These are phyloP conservation scores for Periplaneta americana DNA, from an alignment of 1,140 invertebrate genomes.

Conservation along the genomic window DNA sequence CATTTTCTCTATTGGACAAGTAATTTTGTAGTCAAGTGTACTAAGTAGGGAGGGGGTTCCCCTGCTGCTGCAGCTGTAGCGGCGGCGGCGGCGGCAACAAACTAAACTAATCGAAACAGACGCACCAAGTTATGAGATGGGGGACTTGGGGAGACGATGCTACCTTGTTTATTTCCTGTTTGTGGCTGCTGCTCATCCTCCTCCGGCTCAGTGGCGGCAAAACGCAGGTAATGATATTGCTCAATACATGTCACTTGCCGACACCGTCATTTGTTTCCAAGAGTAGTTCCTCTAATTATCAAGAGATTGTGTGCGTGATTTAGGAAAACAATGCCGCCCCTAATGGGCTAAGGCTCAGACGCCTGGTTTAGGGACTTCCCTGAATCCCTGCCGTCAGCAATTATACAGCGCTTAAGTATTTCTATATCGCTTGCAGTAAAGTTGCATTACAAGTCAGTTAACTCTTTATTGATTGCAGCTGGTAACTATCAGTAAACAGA, in stretches of 20 bases:
- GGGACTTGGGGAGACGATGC: neutral
- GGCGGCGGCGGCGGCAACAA: neutral
- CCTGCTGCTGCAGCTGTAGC: neutral
- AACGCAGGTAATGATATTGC: neutral
- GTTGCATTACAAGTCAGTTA: too few species aligned
- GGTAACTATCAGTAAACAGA: too few species aligned
- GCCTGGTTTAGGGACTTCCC: too few species aligned
- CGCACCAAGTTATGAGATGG: neutral
- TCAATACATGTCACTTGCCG: neutral
- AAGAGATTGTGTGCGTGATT: neutral
- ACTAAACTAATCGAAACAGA: neutral
- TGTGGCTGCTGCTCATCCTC: neutral
- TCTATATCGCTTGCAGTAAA: too few species aligned
- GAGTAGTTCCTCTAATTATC: neutral
- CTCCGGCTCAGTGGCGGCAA: neutral
- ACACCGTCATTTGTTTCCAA: neutral
- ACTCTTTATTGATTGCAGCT: too few species aligned
- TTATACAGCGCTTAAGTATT: too few species aligned
- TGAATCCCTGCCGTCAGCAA: too few species aligned
- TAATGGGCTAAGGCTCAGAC: too few species aligned
- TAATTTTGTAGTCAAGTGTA: neutral
- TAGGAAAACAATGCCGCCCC: neutral
- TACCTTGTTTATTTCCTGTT: neutral
- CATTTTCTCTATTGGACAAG: neutral
- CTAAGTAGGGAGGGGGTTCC: neutral